Evolutionary conservation across 2,888 invertebrate genomes (phyloP).

Genomic region (Tricholauxania praeusta): DNA sequence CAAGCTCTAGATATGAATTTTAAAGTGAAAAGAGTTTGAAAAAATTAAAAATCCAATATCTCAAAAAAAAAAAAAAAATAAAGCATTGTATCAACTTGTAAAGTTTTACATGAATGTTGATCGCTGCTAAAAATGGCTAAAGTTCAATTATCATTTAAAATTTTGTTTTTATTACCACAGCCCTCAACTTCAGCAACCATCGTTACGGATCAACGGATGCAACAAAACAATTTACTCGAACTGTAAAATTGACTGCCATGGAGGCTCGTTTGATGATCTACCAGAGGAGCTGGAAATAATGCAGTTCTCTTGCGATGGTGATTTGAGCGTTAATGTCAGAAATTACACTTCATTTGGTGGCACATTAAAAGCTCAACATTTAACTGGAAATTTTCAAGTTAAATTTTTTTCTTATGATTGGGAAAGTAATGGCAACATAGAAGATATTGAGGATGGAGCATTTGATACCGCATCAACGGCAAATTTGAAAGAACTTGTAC

Average conservation of each 20-base stretch:
- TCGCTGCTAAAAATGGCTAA: too few relatives aligned
- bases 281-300: conserved; percentile 28
- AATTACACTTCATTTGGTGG: conserved; percentile 44
- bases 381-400: conserved; percentile 43
- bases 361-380: conserved; percentile 36
- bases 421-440: conserved; percentile 41
- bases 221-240: not conserved
- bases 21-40: too few relatives aligned
- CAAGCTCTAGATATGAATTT: too few relatives aligned
- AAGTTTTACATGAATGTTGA: too few relatives aligned
- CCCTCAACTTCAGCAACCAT: too few relatives aligned
- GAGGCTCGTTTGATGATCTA: conserved; percentile 30
- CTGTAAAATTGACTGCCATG: conserved; percentile 35
- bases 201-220: too few relatives aligned
- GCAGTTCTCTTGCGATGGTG: conserved; percentile 25
- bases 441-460: conserved; percentile 43
- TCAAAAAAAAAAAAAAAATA: too few relatives aligned
- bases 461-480: conserved; percentile 45
- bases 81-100: too few relatives aligned
- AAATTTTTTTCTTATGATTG: conserved; percentile 42
- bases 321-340: conserved; percentile 38
- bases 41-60: too few relatives aligned
- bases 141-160: too few relatives aligned
- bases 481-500: conserved; percentile 42
- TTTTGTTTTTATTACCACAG: too few relatives aligned